Conservation (phyloP, 2,888 invertebrate species). For the Cantharis nigra region DNA sequence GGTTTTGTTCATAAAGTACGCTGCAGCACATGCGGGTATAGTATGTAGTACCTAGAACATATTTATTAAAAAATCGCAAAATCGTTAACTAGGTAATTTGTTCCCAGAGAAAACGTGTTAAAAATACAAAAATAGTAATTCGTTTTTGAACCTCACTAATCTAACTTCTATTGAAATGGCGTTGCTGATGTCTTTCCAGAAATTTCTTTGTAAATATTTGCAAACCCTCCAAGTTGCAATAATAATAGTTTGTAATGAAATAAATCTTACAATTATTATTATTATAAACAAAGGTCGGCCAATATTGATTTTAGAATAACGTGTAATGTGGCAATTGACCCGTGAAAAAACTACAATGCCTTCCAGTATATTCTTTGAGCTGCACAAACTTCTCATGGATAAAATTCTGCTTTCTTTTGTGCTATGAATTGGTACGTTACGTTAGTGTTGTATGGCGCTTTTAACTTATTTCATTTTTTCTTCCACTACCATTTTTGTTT, state of each 20-base stretch:
- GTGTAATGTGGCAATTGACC: conserved; percentile 14
- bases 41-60: background rate
- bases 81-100: background rate
- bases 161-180: background rate
- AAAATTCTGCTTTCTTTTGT: conserved; percentile 17
- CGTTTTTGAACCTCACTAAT: background rate
- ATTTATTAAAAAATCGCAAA: background rate
- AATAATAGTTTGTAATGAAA: background rate
- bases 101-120: background rate
- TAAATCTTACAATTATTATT: background rate
- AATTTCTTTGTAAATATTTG: background rate
- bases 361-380: conserved; percentile 19
- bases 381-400: conserved; percentile 21
- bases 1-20: background rate
- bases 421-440: conserved; percentile 8
- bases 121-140: background rate
- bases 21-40: background rate
- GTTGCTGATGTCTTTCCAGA: background rate
- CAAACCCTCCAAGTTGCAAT: background rate
- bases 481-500: background rate
- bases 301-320: conserved; percentile 8
- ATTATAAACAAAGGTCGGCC: background rate
- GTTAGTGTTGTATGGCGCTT: conserved; percentile 18
- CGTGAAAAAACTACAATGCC: conserved; percentile 20
- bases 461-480: conserved; percentile 4